These are phyloP conservation scores for Alligator mississippiensis DNA, from an alignment of 2,113 vertebrate genomes.

Conservation along the genomic window DNA sequence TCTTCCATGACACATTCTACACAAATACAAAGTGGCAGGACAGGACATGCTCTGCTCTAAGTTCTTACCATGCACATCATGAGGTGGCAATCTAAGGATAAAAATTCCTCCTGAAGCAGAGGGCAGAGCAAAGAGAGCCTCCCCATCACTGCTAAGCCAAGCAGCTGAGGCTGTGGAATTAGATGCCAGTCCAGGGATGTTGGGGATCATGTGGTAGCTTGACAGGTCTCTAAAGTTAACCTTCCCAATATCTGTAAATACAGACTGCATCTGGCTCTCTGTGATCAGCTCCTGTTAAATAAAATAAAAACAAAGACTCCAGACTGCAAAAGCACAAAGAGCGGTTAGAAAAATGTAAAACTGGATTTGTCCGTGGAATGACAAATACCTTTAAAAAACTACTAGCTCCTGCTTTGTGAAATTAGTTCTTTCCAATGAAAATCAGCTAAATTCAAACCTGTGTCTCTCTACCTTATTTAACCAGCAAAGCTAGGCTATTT, in stretches of 20 bases:
- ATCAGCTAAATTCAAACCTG: fast-evolving
- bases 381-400: neutral
- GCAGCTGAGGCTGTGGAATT: conserved; percentile 73
- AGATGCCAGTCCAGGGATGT: conserved; percentile 72
- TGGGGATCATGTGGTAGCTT: conserved; percentile 84
- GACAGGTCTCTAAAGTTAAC: conserved; percentile 86
- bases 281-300: conserved; percentile 86
- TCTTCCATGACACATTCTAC: no score
- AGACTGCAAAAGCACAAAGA: neutral
- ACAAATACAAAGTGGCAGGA: fast-evolving
- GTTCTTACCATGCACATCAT: conserved; percentile 81
- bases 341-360: neutral
- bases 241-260: conserved; percentile 92
- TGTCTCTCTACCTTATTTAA: neutral
- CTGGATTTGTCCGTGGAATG: fast-evolving
- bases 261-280: conserved; percentile 91
- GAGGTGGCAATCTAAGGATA: conserved; percentile 87
- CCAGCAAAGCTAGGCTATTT: fast-evolving
- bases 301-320: neutral
- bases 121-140: conserved; percentile 90
- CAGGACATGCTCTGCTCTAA: neutral
- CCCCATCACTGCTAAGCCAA: conserved; percentile 90
- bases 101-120: conserved; percentile 87
- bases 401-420: fast-evolving
- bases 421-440: fast-evolving